phyloP scores from a whole-genome alignment of 2,113 vertebrate genomes.

The Misgurnus mizolepis region DNA sequence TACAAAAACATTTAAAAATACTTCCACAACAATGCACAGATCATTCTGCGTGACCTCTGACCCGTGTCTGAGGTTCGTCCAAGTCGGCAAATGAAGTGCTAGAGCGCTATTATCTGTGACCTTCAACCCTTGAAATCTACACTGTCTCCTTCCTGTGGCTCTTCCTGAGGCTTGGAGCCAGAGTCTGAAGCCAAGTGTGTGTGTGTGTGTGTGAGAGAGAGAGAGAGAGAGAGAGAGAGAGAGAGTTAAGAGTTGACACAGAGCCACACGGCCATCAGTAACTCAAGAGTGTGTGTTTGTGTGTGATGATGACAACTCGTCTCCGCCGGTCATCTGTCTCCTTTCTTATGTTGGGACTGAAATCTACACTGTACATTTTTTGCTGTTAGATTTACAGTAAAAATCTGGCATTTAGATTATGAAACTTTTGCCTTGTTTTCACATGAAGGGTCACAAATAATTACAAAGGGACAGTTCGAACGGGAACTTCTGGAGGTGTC shows the following conservation, averaged over 20 bases:
- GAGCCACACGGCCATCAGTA: slow-evolving; percentile 43
- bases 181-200: slow-evolving; percentile 32
- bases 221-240: no score
- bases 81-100: slow-evolving; percentile 40
- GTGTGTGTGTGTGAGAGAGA: slow-evolving; percentile 35
- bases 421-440: no score
- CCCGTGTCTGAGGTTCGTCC: slow-evolving; percentile 8
- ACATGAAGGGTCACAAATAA: no score
- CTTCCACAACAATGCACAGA: background rate
- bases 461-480: no score
- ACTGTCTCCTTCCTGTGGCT: slow-evolving; percentile 46
- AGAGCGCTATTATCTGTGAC: slow-evolving; percentile 40
- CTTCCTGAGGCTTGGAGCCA: slow-evolving; percentile 42
- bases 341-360: slow-evolving; percentile 20
- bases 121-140: slow-evolving; percentile 43
- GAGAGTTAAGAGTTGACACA: slow-evolving; percentile 9
- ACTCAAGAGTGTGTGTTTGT: slow-evolving; percentile 13
- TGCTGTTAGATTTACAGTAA: background rate
- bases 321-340: slow-evolving; percentile 2
- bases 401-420: background rate
- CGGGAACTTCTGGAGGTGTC: no score
- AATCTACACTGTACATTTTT: background rate
- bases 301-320: slow-evolving; percentile 39
- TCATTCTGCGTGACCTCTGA: slow-evolving; percentile 34
- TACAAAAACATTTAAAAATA: background rate